Evolutionary conservation across 2,888 invertebrate genomes (phyloP), one percentile per base, ranked within the genome.

Genomic region (Deilephila porcellus): DNA sequence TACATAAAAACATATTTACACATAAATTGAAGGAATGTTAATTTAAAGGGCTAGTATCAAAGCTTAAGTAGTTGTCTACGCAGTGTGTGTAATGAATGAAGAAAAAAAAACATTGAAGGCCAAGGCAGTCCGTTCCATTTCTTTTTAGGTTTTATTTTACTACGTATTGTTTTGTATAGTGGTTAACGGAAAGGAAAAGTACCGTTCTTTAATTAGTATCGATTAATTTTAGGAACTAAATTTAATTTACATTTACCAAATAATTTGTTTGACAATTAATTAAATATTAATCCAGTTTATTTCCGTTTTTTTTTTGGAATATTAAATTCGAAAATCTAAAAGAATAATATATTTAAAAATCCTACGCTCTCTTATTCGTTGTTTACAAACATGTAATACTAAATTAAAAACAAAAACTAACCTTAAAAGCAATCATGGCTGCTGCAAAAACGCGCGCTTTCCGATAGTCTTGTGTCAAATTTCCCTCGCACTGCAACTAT

Each of bases 371-470:
- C 7, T 7, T 45, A 1, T 20, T 34, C 7, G 32, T 37, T 52
- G 62, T 25, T 72, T 63, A 63, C 62, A 32, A 64, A 64, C 37
- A 63, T 20, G 8, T 6, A 25, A 62, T 32, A 32, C 8, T 45
- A 3, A 71, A 71, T 45, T 53, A 76, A 76, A 71, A 76, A 73
- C 53, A 78, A 76, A 74, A 79, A 91, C 93, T 89, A 83, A 94
- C 94, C 94, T 94, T 93, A 81, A 93, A 88, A 91, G 90, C 85
- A 85, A 93, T 90, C 94, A 94, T 94, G 89, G 87, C 81, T 82
- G 80, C 81, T 78, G 79, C 81, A 78, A 80, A 77, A 73, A 19
- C 67, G 60, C 60, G 70, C 74, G 74, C 78, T 83, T 83, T 83
- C 78, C 67, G 32, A 79, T 80, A 82, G 83, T 72, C 75, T 84